Base-by-base conservation (phyloP, 2,888 invertebrate genomes). In the Scaptomyza flava region DNA sequence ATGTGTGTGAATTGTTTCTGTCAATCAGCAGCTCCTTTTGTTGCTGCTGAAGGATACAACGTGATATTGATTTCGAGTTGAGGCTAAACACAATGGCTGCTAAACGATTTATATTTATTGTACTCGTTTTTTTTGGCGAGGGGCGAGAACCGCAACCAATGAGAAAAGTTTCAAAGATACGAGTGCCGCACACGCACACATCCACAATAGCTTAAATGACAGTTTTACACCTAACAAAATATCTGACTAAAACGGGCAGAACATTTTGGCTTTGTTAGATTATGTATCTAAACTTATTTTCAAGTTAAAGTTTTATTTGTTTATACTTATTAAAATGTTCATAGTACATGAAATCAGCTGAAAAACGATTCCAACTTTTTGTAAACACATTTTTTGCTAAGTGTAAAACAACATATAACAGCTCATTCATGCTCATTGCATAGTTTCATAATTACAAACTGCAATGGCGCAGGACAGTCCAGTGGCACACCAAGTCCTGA, bases 1-100 rank as follows among this genome's bases (percentile, higher is more conserved):
- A 23, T 58, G 48, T 69, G 60, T 63, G 62, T 71, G 82, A 85
- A 85, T 87, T 86, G 85, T 86, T 86, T 86, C 87, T 86, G 87
- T 86, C 85, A 86, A 87, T 86, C 87, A 86, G 81, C 81, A 75
- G 81, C 76, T 81, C 82, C 87, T 82, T 86, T 86, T 86, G 82
- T 86, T 85, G 70, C 82, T 72, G 82, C 74, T 74, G 87, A 85
- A 87, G 85, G 87, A 85, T 85, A 87, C 85, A 82, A 86, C 83
- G 67, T 81, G 84, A 86, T 86, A 84, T 84, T 84, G 83, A 84
- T 84, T 84, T 84, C 83, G 86, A 83, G 69, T 77, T 85, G 74
- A 50, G 70, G 73, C 72, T 48, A 67, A 67, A 68, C 61, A 85
- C 78, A 85, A 82, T 73, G 86, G 69, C 75, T 47, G 69, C 59